Percentiles rank a stretch among this genome's conserved stretches.
Conservation (phyloP, 2,797 vertebrate species). For the Periophthalmus magnuspinnatus region DNA sequence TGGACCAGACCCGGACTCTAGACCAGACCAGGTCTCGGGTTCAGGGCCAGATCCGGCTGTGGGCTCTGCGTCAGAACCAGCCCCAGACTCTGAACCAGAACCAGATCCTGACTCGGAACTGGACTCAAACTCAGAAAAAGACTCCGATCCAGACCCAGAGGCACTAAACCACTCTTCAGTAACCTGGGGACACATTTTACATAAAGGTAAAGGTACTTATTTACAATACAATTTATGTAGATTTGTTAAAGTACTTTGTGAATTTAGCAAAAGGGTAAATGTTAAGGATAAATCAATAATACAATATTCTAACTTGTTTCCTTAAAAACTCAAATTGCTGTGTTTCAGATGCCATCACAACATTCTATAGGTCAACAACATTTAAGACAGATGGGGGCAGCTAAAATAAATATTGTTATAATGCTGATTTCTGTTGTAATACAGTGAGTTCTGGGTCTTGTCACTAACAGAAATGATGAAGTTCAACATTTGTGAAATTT, state of each 20-base stretch:
- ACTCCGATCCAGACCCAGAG: slow-evolving; percentile 37
- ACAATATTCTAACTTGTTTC: no score
- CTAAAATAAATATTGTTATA: no score
- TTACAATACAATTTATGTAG: background rate
- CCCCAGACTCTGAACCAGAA: background rate
- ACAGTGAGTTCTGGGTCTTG: no score
- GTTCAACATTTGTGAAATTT: no score
- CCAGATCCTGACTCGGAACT: slow-evolving; percentile 43
- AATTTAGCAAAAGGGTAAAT: background rate
- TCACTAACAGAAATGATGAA: no score
- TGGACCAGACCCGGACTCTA: slow-evolving; percentile 35
- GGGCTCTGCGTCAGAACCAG: background rate
- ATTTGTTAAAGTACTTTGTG: background rate
- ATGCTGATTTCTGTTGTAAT: no score
- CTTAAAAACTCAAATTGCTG: no score
- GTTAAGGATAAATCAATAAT: no score
- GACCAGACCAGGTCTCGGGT: background rate
- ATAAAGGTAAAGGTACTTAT: background rate
- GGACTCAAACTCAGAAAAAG: slow-evolving; percentile 47
- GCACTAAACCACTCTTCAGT: slow-evolving; percentile 76
- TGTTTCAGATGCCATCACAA: no score
- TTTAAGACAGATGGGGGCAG: no score
- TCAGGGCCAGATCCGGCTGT: background rate
- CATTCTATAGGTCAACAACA: no score
- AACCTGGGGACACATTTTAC: slow-evolving; percentile 67